phyloP scores from a whole-genome alignment of 1,140 invertebrate genomes.

The Meloidogyne hapla region DNA sequence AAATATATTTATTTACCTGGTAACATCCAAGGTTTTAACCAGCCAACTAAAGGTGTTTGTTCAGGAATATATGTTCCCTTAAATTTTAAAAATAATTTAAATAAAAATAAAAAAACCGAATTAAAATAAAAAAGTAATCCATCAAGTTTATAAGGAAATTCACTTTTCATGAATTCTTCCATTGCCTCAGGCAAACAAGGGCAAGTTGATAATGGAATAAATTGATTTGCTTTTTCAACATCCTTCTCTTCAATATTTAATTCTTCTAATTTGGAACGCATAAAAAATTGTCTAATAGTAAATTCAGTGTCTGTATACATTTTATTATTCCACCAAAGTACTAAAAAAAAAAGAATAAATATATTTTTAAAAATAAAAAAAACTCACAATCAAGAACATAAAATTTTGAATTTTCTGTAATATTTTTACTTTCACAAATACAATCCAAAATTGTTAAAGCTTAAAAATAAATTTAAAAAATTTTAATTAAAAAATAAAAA shows the following conservation, averaged over 20 bases:
- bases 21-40: slow-evolving; percentile 31
- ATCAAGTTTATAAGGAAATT: slow-evolving; percentile 29
- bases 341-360: not conserved
- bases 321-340: slow-evolving; percentile 21
- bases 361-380: not conserved
- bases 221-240: not conserved
- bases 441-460: slow-evolving; percentile 22
- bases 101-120: slow-evolving; percentile 17
- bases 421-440: slow-evolving; percentile 6
- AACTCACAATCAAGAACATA: slow-evolving; percentile 17
- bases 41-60: slow-evolving; percentile 39
- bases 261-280: slow-evolving; percentile 8
- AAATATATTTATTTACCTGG: slow-evolving; percentile 8
- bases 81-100: slow-evolving; percentile 14
- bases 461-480: not conserved
- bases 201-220: slow-evolving; percentile 23
- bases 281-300: not conserved
- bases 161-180: slow-evolving; percentile 34
- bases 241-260: not conserved
- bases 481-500: slow-evolving; percentile 10
- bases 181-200: slow-evolving; percentile 29
- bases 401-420: slow-evolving; percentile 5
- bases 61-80: slow-evolving; percentile 28
- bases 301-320: slow-evolving; percentile 14
- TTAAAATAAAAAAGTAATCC: slow-evolving; percentile 36